A percentile compares a stretch with the other conserved stretches of the same genome.
phyloP scores from a whole-genome alignment of 92 coral and sea anemone species.

The Parazoanthus swiftii region DNA sequence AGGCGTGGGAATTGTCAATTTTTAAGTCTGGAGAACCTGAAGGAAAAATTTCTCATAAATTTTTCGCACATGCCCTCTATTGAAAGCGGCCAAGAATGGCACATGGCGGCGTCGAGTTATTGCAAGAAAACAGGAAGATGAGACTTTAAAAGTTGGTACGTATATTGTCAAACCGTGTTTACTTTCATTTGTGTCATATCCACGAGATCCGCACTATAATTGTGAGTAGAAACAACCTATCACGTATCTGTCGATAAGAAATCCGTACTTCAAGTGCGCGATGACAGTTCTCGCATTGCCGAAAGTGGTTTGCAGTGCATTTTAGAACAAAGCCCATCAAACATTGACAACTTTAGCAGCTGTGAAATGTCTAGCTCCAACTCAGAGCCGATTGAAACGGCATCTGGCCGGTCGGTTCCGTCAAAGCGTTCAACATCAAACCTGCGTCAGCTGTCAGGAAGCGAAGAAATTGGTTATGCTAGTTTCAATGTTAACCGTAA shows the following conservation, averaged over 20 bases:
- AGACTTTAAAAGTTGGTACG: neutral
- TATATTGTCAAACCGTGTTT: conserved; percentile 20
- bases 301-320: conserved; percentile 24
- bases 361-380: conserved; percentile 24
- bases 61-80: conserved; percentile 41
- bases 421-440: neutral
- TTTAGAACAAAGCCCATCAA: conserved; percentile 2
- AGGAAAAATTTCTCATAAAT: conserved; percentile 4
- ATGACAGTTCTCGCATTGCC: conserved; percentile 28
- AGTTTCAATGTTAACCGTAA: too few relatives aligned
- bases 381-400: conserved; percentile 1
- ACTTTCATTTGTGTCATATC: conserved; percentile 16
- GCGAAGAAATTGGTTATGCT: neutral
- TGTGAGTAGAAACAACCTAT: conserved; percentile 11
- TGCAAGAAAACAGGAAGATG: conserved; percentile 45
- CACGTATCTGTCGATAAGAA: conserved; percentile 25
- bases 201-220: conserved; percentile 29
- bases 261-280: conserved; percentile 28
- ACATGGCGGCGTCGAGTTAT: conserved; percentile 28
- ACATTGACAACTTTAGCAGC: conserved; percentile 29
- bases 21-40: neutral
- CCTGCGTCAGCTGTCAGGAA: conserved; percentile 36
- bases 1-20: neutral
- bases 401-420: conserved; percentile 19
- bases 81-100: conserved; percentile 21